Evolutionary conservation across 2,888 invertebrate genomes (phyloP).

Genomic region (Chalcosyrphus nemorum): DNA sequence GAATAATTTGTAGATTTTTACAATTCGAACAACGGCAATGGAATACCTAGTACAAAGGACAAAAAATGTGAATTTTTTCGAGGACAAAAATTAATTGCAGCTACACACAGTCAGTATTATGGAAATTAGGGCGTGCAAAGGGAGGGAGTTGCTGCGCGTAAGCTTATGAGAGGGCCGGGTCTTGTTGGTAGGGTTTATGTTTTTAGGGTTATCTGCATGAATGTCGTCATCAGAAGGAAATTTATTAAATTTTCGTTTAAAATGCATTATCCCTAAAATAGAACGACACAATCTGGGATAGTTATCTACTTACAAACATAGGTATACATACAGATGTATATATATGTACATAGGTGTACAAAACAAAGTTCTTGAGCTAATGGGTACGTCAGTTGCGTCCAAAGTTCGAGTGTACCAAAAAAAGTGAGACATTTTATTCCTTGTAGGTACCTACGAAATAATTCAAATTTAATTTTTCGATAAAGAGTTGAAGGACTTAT

Average conservation of each 20-base stretch:
- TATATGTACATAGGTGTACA: too few species aligned
- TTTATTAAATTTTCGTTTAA: background rate
- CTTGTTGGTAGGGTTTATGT: background rate
- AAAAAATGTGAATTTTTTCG: background rate
- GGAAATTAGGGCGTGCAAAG: background rate
- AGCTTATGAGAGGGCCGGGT: background rate
- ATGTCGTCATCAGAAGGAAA: background rate
- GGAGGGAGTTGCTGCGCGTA: background rate
- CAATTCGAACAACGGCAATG: background rate
- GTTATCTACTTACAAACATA: too few species aligned
- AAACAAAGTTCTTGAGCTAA: too few species aligned
- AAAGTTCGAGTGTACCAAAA: too few species aligned
- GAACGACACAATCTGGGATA: background rate
- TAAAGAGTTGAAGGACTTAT: too few species aligned
- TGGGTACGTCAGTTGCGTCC: too few species aligned
- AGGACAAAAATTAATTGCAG: conserved; percentile 30
- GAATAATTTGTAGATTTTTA: conserved; percentile 26
- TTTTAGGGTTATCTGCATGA: background rate
- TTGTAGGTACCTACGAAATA: too few species aligned
- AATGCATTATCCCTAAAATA: background rate
- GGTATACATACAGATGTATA: too few species aligned
- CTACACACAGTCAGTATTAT: conserved; percentile 6
- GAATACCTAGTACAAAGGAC: background rate
- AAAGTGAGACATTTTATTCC: too few species aligned
- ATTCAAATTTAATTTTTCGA: too few species aligned